phyloP scores from a whole-genome alignment of 2,888 invertebrate genomes.

The Oxycera nigricornis region DNA sequence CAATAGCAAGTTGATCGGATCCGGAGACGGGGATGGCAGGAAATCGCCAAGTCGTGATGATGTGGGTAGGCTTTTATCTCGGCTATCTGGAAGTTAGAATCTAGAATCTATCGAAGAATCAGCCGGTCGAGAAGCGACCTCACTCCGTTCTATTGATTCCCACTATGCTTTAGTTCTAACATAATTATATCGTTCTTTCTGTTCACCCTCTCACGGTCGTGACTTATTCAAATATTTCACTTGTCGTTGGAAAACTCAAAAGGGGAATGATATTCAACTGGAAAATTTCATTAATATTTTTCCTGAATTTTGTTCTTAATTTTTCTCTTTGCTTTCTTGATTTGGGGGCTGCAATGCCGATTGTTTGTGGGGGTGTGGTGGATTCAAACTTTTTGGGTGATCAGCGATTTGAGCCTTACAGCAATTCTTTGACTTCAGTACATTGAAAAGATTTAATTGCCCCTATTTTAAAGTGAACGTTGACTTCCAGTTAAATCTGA shows the following conservation, averaged over 20 bases:
- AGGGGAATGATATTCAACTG: background rate
- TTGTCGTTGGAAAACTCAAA: background rate
- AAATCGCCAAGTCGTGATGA: background rate
- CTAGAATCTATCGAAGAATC: background rate
- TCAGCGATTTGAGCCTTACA: too few species aligned
- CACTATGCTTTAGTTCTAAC: background rate
- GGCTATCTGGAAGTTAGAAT: too few species aligned
- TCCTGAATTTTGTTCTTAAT: background rate
- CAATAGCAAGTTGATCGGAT: background rate
- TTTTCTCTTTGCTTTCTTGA: background rate
- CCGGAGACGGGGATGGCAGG: background rate
- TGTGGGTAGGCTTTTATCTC: slow-evolving; percentile 22
- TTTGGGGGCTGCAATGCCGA: too few species aligned
- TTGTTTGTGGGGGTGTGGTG: too few species aligned
- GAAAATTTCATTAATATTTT: slow-evolving; percentile 21
- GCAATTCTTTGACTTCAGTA: too few species aligned
- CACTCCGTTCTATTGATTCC: slow-evolving; percentile 7
- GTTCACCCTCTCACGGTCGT: background rate
- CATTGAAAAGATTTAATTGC: too few species aligned
- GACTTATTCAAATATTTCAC: background rate
- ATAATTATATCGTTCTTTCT: background rate
- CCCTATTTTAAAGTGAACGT: too few species aligned
- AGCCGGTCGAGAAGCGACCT: background rate
- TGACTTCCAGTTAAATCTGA: too few species aligned
- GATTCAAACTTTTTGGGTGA: too few species aligned